Conservation (phyloP, 2,797 vertebrate species). For the Florisuga fusca region DNA sequence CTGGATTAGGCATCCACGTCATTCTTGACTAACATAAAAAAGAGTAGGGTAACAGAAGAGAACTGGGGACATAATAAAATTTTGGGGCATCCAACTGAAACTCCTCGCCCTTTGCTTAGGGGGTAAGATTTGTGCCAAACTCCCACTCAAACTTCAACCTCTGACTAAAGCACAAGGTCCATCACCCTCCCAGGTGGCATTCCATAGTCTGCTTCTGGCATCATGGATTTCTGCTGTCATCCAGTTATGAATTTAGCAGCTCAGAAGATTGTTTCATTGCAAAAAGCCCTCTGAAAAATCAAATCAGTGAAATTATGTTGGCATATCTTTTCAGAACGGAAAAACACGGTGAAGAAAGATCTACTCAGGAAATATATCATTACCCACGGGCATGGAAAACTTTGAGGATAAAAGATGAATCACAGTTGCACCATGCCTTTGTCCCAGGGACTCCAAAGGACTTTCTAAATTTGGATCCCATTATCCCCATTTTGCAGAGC, state of each 20-base stretch:
- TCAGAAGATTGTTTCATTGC: background rate
- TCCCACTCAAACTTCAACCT: background rate
- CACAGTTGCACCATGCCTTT: background rate
- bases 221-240: background rate
- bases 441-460: background rate
- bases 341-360: background rate
- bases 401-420: background rate
- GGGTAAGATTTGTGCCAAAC: fast-evolving
- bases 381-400: background rate
- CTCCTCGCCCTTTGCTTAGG: background rate
- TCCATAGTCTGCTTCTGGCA: background rate
- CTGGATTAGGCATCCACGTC: background rate
- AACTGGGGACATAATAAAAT: background rate
- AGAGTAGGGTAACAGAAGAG: background rate
- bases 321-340: background rate
- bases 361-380: background rate
- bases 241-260: background rate
- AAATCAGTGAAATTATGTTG: background rate
- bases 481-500: background rate
- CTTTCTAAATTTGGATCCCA: background rate
- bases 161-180: background rate
- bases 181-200: fast-evolving
- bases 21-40: background rate
- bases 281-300: background rate
- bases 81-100: background rate